Conservation (phyloP, 2,797 vertebrate genomes). For the Selene dorsalis region DNA sequence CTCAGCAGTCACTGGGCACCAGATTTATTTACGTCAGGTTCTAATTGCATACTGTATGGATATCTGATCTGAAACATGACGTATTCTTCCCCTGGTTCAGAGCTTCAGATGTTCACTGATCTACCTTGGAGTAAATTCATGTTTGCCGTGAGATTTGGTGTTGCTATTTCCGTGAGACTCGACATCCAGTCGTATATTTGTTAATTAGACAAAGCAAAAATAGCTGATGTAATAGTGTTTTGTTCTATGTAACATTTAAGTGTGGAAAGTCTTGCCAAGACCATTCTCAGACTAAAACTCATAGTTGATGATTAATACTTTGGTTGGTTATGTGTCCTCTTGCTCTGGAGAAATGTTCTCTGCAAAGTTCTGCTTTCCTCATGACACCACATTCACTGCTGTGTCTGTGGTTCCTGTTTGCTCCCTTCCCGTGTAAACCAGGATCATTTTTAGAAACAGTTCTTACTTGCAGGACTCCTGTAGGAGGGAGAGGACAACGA, state of each 20-base stretch:
- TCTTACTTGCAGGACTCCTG: constrained; percentile 58
- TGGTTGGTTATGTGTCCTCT: neutral
- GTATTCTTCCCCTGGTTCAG: constrained; percentile 27
- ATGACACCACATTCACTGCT: neutral
- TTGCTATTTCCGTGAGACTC: neutral
- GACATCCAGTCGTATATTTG: neutral
- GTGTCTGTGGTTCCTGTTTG: constrained; percentile 19
- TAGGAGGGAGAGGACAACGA: constrained; percentile 67
- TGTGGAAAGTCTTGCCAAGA: neutral
- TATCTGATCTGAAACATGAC: constrained; percentile 47
- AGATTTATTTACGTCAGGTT: constrained; percentile 60
- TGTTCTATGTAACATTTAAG: neutral
- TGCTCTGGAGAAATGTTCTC: constrained; percentile 2
- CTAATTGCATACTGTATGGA: constrained; percentile 53
- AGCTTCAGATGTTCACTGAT: constrained; percentile 23
- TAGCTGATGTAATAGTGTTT: neutral
- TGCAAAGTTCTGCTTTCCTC: constrained; percentile 21
- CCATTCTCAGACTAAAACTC: neutral
- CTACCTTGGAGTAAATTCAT: constrained; percentile 12
- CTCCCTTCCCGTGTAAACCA: constrained; percentile 28
- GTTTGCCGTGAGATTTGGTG: constrained; percentile 2
- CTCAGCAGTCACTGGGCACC: constrained; percentile 49
- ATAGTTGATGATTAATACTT: constrained; percentile 25
- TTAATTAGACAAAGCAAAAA: neutral
- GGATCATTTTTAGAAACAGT: constrained; percentile 67